Conservation (phyloP, 2,888 invertebrate genomes). For the Dryobotodes eremita region DNA sequence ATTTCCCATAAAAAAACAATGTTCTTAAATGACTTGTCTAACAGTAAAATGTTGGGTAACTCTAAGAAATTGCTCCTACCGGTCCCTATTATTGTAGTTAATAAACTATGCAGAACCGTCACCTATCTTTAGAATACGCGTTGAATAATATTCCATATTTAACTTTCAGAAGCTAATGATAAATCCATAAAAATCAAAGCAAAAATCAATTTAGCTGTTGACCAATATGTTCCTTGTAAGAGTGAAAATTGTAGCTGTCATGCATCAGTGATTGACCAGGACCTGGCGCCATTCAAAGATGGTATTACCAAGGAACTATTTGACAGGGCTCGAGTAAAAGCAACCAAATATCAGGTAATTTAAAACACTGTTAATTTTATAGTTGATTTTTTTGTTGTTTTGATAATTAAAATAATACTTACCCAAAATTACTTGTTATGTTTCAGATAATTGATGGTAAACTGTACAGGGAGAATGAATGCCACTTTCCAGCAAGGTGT, state of each 20-base stretch:
- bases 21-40: not conserved
- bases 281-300: constrained; percentile 93
- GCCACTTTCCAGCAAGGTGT: constrained; percentile 98
- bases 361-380: not conserved
- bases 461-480: constrained; percentile 95
- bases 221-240: constrained; percentile 90
- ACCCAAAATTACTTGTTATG: not conserved
- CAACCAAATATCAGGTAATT: constrained; percentile 86
- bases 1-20: not conserved
- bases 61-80: not conserved
- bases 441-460: constrained; percentile 96
- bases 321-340: constrained; percentile 87
- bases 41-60: not conserved
- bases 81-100: not conserved
- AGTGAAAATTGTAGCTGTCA: constrained; percentile 92
- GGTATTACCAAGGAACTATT: constrained; percentile 94
- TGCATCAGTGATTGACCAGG: constrained; percentile 91
- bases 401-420: not conserved
- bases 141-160: not conserved
- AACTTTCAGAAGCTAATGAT: constrained; percentile 85
- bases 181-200: constrained; percentile 82
- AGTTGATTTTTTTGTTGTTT: not conserved
- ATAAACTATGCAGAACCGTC: not conserved
- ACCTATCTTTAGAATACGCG: not conserved
- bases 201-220: constrained; percentile 87